A percentile compares a stretch with the other conserved stretches of the same genome.
Evolutionary conservation across 2,797 vertebrate species (phyloP).

Genomic region (Anguilla pacifica): DNA sequence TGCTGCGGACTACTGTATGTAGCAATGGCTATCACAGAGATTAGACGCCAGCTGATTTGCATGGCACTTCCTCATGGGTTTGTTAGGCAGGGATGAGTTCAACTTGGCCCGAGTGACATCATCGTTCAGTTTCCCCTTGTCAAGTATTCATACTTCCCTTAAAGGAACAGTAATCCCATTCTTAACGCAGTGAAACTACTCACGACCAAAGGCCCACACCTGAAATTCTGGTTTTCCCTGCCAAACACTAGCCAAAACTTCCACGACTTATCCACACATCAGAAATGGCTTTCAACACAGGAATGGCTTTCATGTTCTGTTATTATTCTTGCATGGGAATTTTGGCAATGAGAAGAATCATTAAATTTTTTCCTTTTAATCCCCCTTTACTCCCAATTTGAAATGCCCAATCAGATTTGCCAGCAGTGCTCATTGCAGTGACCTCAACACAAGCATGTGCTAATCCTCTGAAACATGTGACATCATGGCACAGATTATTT

Average conservation of each 20-base stretch:
- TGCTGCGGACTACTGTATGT: neutral
- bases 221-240: neutral
- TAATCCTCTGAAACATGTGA: neutral
- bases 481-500: neutral
- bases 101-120: neutral
- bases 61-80: constrained; percentile 5
- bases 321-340: neutral
- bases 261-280: neutral
- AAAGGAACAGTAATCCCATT: neutral
- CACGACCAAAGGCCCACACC: neutral
- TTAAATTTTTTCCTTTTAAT: neutral
- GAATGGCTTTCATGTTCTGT: too few relatives aligned
- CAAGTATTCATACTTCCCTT: neutral
- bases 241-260: neutral
- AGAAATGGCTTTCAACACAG: neutral
- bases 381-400: too few relatives aligned
- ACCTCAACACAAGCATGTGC: neutral
- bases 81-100: neutral
- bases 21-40: neutral
- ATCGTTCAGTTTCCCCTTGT: neutral
- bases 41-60: neutral
- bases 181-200: neutral
- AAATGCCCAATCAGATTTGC: neutral
- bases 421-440: neutral
- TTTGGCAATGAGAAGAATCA: neutral